These are phyloP conservation scores for Drosophila pullipes DNA, from an alignment of 2,888 invertebrate genomes.

Conservation along the genomic window DNA sequence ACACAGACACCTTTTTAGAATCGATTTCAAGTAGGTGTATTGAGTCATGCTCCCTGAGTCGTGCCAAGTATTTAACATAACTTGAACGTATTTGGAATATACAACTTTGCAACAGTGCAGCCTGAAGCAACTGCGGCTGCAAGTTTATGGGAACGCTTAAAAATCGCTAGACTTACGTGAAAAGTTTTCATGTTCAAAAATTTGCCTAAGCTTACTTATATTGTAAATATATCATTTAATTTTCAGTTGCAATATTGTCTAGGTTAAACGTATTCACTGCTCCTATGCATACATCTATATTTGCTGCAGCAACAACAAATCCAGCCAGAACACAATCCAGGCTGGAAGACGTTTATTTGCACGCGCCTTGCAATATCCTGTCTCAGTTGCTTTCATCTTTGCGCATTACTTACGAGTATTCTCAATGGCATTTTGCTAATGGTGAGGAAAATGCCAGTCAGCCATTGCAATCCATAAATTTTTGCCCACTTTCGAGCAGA, in stretches of 20 bases:
- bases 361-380: constrained; percentile 47
- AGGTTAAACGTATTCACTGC: background rate
- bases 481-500: constrained; percentile 26
- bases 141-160: constrained; percentile 5
- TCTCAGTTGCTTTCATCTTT: constrained; percentile 42
- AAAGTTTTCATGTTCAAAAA: constrained; percentile 46
- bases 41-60: background rate
- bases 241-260: constrained; percentile 24
- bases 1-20: background rate
- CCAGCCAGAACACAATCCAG: constrained; percentile 21
- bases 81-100: background rate
- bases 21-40: background rate
- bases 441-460: constrained; percentile 52
- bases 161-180: constrained; percentile 10
- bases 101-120: background rate
- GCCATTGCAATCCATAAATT: constrained; percentile 31
- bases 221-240: constrained; percentile 20
- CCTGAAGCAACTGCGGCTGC: constrained; percentile 38
- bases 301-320: constrained; percentile 8
- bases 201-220: constrained; percentile 21
- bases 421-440: constrained; percentile 51
- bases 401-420: constrained; percentile 32
- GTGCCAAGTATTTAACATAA: background rate
- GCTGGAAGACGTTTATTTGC: constrained; percentile 57
- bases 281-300: background rate